Base-by-base conservation (phyloP, 2,113 vertebrate genomes). In the Paradoxurus hermaphroditus region DNA sequence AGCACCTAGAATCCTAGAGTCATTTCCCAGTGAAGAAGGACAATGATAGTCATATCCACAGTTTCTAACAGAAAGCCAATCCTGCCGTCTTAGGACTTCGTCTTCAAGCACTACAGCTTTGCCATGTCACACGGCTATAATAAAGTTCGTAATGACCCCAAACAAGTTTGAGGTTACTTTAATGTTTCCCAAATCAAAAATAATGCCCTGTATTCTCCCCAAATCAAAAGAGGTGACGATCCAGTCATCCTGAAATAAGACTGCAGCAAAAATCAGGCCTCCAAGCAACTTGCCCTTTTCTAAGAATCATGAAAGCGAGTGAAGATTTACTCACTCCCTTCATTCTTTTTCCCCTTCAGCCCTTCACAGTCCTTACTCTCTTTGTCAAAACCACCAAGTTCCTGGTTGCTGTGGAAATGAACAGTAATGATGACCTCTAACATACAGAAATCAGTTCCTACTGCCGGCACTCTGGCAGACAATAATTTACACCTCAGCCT, bases 191-290 rank as follows among this genome's bases (percentile, higher is more conserved):
- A 77, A 68, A 89, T 95, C 23, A 95, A 95, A 91, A 95, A 79
- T 10, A 96, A 88, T 95, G 46, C 70, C 90, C 84, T 86, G 75
- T 13, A 21, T 91, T 91, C 79, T 92, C 73, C 89, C 68, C 59
- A 91, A 81, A 95, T 96, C 96, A 95, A 97, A 97, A 94, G 87
- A 95, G 78, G 56, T 96, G 90, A 91, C 88, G 92, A 97, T 94
- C 63, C 79, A 96, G 84, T 96, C 96, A 88, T 82, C 41, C 82
- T 96, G 90, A 97, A 97, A 98, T 95, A 96, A 97, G 77, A 94
- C 81, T 7, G 75, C 89, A 88, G 67, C 67, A 86, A 95, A 97
- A 95, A 68, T 29, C 68, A 49, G 75, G 77, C 56, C 95, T 97
- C 29, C 27, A 89, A 97, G 95, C 94, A 94, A 93, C 53, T 34